Evolutionary conservation across 2,888 invertebrate genomes (phyloP).

Genomic region (Pristionchus japonicus): DNA sequence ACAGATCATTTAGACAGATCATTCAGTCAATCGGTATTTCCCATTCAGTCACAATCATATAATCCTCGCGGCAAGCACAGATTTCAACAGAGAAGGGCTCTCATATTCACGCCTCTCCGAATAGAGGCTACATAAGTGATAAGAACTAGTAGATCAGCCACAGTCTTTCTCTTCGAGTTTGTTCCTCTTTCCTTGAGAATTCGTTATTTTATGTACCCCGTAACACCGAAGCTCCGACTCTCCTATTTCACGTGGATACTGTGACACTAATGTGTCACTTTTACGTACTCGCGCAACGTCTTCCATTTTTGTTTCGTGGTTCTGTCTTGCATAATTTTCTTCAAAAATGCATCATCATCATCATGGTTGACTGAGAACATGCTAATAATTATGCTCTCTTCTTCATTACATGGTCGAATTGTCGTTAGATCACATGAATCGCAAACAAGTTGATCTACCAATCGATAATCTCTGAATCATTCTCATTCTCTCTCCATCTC

Average conservation of each 20-base stretch:
- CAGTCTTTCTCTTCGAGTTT: not conserved
- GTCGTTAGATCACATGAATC: too few relatives aligned
- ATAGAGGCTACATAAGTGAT: not conserved
- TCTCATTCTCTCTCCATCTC: not conserved
- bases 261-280: too few relatives aligned
- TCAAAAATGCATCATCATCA: too few relatives aligned
- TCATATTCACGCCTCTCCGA: not conserved
- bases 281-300: too few relatives aligned
- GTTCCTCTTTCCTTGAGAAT: not conserved
- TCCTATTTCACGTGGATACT: too few relatives aligned
- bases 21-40: not conserved
- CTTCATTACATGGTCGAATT: too few relatives aligned
- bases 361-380: too few relatives aligned
- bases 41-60: not conserved
- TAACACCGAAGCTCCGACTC: too few relatives aligned
- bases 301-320: too few relatives aligned
- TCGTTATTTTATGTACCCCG: too few relatives aligned
- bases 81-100: not conserved
- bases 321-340: too few relatives aligned
- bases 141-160: not conserved
- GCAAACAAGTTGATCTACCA: not conserved
- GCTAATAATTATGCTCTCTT: too few relatives aligned
- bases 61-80: not conserved
- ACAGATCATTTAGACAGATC: not conserved
- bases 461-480: constrained; percentile 18